phyloP scores from a whole-genome alignment of 2,797 vertebrate species.

The Cossypha niveicapilla region DNA sequence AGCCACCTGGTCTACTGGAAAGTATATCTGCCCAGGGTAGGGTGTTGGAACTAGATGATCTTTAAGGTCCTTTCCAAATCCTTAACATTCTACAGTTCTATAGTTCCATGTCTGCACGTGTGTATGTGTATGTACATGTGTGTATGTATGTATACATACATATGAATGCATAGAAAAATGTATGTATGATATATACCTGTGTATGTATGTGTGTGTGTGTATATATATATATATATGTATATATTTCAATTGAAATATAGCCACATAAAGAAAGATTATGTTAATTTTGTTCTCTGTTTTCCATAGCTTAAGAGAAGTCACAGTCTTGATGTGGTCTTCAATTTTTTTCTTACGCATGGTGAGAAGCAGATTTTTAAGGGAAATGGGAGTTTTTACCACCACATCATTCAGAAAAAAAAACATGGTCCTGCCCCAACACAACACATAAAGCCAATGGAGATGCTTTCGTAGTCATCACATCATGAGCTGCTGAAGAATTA shows the following conservation, averaged over 20 bases:
- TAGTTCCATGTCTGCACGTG: rapidly evolving
- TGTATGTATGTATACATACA: no score
- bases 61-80: neutral
- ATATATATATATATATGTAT: neutral
- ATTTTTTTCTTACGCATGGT: neutral
- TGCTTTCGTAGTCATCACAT: neutral
- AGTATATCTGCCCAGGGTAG: neutral
- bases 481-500: neutral
- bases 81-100: neutral
- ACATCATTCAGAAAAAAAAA: neutral
- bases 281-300: neutral
- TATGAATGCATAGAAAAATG: neutral
- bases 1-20: neutral
- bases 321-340: neutral
- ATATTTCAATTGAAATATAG: neutral
- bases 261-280: neutral
- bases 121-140: rapidly evolving
- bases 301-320: neutral
- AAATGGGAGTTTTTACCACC: neutral
- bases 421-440: neutral
- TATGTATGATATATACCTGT: neutral
- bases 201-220: neutral
- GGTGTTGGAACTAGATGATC: neutral
- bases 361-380: neutral
- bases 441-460: neutral